Percentiles rank a stretch among this genome's conserved stretches.
Conservation (phyloP, 2,797 vertebrate genomes). For the Pelochelys cantorii region DNA sequence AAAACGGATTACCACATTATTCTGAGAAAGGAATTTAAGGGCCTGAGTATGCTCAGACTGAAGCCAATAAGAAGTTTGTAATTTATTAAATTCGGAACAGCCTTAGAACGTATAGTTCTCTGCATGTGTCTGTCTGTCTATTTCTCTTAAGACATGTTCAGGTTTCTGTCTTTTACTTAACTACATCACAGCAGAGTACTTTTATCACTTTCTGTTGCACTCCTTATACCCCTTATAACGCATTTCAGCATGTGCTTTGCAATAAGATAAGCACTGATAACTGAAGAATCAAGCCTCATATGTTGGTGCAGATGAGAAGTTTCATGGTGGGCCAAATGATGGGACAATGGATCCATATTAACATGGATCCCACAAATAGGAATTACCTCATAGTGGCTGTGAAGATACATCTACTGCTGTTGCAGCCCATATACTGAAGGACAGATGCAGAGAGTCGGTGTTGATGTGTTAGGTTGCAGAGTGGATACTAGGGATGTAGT, state of each 20-base stretch:
- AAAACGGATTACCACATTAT: neutral
- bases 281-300: neutral
- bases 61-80: neutral
- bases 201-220: neutral
- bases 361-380: neutral
- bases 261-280: neutral
- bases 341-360: neutral
- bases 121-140: neutral
- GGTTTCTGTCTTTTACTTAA: neutral
- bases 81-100: neutral
- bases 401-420: neutral
- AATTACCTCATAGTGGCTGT: neutral
- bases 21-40: neutral
- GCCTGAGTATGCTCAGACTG: neutral
- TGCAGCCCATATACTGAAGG: neutral
- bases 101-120: neutral
- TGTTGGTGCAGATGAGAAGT: neutral
- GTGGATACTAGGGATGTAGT: neutral
- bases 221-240: conserved; percentile 12
- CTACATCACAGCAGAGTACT: neutral
- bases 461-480: neutral
- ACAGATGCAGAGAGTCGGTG: neutral
- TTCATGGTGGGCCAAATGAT: neutral
- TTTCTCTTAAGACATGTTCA: accelerated
- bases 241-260: conserved; percentile 33